These are phyloP conservation scores for Saccopteryx bilineata DNA, from an alignment of 2,113 vertebrate species.

Conservation along the genomic window DNA sequence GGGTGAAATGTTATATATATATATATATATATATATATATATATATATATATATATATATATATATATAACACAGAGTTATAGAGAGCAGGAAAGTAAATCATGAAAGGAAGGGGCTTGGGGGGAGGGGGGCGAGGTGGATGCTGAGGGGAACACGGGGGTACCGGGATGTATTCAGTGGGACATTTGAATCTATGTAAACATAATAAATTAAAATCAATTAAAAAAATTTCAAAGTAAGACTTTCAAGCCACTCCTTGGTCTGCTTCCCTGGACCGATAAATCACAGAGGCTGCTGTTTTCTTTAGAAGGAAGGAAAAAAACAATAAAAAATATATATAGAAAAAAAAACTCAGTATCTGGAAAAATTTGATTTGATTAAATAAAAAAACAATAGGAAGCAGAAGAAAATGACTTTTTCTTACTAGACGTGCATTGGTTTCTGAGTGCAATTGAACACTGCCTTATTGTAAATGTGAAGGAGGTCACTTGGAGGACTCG, in stretches of 20 bases:
- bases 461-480: not conserved
- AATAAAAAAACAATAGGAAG: conserved; percentile 1
- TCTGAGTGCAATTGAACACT: not conserved
- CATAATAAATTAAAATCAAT: too few species aligned
- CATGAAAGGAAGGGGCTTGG: too few species aligned
- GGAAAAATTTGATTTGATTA: conserved; percentile 21
- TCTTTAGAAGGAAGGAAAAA: not conserved
- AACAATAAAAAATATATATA: not conserved
- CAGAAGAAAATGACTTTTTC: not conserved
- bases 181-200: too few species aligned
- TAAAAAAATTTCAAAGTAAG: not conserved
- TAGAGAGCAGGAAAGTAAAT: too few species aligned
- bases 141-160: too few species aligned
- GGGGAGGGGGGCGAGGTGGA: too few species aligned
- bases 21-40: too few species aligned
- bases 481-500: not conserved
- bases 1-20: too few species aligned
- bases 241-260: not conserved
- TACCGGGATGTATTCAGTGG: too few species aligned
- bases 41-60: too few species aligned
- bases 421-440: not conserved
- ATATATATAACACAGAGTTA: too few species aligned
- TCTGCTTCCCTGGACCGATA: not conserved
- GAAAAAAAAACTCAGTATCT: not conserved
- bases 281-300: not conserved